Conservation (phyloP, 2,888 invertebrate species). For the Stenurella melanura region DNA sequence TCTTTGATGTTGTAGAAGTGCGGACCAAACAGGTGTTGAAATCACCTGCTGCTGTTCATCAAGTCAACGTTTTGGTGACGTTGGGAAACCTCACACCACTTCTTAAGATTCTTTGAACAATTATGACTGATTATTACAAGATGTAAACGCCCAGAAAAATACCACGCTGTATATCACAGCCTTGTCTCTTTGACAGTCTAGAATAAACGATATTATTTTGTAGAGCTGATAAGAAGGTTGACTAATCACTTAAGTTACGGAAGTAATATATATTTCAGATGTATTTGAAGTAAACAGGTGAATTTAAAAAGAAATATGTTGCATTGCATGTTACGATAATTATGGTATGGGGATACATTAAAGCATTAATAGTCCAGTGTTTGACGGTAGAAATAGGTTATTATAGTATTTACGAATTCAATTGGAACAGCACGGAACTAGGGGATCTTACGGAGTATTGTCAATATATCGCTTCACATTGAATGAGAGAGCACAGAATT, state of each 20-base stretch:
- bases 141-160: constrained; percentile 35
- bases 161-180: background rate
- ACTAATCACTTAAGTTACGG: background rate
- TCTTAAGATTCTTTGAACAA: constrained; percentile 43
- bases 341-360: too few relatives aligned
- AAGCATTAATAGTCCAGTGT: too few relatives aligned
- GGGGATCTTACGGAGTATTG: too few relatives aligned
- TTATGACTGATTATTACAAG: constrained; percentile 45
- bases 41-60: constrained; percentile 42
- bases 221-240: background rate
- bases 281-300: background rate
- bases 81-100: constrained; percentile 45
- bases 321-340: background rate
- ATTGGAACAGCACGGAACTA: too few relatives aligned
- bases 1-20: constrained; percentile 37
- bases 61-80: constrained; percentile 18
- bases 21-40: constrained; percentile 39
- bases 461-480: too few relatives aligned
- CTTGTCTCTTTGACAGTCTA: background rate
- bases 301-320: background rate
- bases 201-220: background rate
- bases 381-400: too few relatives aligned
- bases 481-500: too few relatives aligned
- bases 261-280: background rate
- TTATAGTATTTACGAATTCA: too few relatives aligned